Conservation (phyloP, 2,797 vertebrate species). For the Apogon hyalosoma region DNA sequence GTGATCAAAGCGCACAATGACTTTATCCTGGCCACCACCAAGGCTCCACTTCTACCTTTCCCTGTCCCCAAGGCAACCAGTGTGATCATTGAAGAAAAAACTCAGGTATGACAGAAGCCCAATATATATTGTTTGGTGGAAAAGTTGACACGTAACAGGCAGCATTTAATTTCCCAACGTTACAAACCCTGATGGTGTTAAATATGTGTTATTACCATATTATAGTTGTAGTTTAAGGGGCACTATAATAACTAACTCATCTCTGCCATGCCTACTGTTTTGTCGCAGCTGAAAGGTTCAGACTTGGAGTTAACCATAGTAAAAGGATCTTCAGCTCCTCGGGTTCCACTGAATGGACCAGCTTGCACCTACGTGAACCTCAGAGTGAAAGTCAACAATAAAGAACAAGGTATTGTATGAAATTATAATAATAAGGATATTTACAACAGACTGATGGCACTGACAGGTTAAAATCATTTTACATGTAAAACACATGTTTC, state of each 20-base stretch:
- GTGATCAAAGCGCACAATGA: conserved; percentile 91
- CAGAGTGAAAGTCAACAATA: conserved; percentile 84
- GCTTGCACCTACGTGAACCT: conserved; percentile 92
- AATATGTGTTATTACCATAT: background rate
- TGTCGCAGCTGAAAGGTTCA: conserved; percentile 91
- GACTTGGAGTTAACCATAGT: conserved; percentile 93
- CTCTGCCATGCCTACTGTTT: background rate
- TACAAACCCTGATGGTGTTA: background rate
- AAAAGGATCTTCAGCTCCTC: conserved; percentile 77
- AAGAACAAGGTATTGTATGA: conserved; percentile 87
- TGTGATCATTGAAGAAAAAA: conserved; percentile 92
- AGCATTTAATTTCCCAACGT: background rate
- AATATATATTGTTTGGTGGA: background rate
- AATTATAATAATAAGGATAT: background rate
- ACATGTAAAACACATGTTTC: background rate
- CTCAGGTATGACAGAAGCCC: conserved; percentile 83
- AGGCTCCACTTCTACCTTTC: conserved; percentile 90
- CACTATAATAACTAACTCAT: background rate
- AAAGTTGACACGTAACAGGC: conserved; percentile 4
- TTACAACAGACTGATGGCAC: background rate
- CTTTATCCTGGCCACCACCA: conserved; percentile 94
- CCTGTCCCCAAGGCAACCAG: conserved; percentile 86
- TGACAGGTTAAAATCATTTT: no score
- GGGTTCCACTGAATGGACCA: conserved; percentile 79
- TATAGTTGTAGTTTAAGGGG: background rate